Evolutionary conservation across 1,140 invertebrate species (phyloP).

Genomic region (Micrasema longulum): DNA sequence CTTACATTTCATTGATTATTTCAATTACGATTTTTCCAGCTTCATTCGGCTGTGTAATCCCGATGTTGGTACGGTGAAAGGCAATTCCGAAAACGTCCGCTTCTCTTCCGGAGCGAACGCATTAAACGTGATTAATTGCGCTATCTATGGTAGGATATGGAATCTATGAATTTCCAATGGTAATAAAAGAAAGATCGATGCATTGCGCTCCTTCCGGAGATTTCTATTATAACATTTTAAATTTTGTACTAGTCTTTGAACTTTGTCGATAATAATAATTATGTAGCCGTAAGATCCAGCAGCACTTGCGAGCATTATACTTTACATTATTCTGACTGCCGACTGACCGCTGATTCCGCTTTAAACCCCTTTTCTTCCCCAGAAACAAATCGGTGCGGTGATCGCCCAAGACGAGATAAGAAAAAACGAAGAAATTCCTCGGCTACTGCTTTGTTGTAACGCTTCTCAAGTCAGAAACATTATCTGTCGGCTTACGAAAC

Average conservation of each 20-base stretch:
- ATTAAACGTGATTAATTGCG: constrained; percentile 42
- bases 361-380: constrained; percentile 22
- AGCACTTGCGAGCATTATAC: background rate
- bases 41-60: constrained; percentile 36
- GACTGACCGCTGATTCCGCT: constrained; percentile 16
- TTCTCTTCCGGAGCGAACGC: constrained; percentile 37
- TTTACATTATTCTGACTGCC: too few species aligned
- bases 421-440: constrained; percentile 17
- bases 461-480: background rate
- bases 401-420: constrained; percentile 41
- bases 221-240: constrained; percentile 1
- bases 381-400: constrained; percentile 17
- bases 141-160: constrained; percentile 6
- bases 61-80: constrained; percentile 30
- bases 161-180: constrained; percentile 37
- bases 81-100: constrained; percentile 40
- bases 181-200: constrained; percentile 36
- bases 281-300: background rate
- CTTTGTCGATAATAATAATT: constrained; percentile 16
- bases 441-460: background rate
- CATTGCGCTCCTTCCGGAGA: background rate
- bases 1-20: constrained; percentile 49
- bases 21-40: constrained; percentile 47
- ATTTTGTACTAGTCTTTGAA: too few species aligned
- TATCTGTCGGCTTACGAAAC: background rate